phyloP scores from a whole-genome alignment of 2,888 invertebrate genomes.

The Dinocampus coccinellae region DNA sequence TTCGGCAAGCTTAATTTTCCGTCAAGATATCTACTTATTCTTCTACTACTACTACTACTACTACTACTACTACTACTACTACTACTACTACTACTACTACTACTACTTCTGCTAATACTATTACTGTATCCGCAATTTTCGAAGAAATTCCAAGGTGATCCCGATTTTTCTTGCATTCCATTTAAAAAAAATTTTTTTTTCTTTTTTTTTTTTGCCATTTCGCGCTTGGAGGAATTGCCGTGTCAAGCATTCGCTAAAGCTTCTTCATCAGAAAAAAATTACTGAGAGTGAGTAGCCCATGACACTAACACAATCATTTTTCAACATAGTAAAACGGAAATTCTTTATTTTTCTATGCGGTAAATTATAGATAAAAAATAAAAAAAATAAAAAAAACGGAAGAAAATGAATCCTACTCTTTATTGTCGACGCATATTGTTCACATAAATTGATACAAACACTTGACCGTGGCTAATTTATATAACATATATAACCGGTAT shows the following conservation, averaged over 20 bases:
- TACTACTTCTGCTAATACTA: neutral
- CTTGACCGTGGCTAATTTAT: conserved; percentile 47
- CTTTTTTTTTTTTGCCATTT: neutral
- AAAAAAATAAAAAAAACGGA: neutral
- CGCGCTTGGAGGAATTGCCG: conserved; percentile 18
- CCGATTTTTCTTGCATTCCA: conserved; percentile 18
- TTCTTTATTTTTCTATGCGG: neutral
- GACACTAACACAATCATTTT: neutral
- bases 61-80: no score
- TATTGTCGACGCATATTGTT: neutral
- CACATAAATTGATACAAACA: conserved; percentile 33
- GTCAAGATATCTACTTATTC: conserved; percentile 26
- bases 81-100: no score
- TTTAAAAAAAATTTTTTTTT: conserved; percentile 3
- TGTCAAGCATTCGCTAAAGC: conserved; percentile 22
- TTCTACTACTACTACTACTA: no score
- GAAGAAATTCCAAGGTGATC: conserved; percentile 13
- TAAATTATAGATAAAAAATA: neutral
- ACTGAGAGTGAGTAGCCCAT: neutral
- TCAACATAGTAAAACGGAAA: neutral
- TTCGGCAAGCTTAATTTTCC: conserved; percentile 66
- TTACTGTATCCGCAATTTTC: neutral
- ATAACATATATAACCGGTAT: conserved; percentile 47
- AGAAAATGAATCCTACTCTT: neutral
- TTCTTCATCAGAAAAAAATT: neutral